A percentile compares a stretch with the other conserved stretches of the same genome.
These are phyloP conservation scores for Pseudorhombus dupliciocellatus DNA, from an alignment of 2,113 vertebrate species.

Conservation along the genomic window DNA sequence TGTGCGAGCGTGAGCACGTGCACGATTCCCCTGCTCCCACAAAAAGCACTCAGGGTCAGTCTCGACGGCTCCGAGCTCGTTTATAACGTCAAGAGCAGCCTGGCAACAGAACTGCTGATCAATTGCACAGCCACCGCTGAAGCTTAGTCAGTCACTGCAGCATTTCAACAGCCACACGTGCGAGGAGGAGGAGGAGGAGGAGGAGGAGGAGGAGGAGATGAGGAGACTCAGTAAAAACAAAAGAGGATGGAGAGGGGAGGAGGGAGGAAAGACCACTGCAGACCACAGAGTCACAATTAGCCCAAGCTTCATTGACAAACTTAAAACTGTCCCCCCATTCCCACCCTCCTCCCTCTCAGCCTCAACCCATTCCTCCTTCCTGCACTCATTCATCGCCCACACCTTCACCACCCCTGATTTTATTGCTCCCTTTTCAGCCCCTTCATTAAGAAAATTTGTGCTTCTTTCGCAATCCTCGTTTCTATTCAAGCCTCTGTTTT, in stretches of 20 bases:
- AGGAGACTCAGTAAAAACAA: not conserved
- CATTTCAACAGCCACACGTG: conserved; percentile 50
- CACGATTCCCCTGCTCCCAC: conserved; percentile 13
- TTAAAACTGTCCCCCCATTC: not conserved
- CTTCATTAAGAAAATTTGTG: conserved; percentile 48
- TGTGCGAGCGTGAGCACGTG: conserved; percentile 1
- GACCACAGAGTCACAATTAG: conserved; percentile 45
- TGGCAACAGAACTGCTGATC: conserved; percentile 76
- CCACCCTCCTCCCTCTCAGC: conserved; percentile 10
- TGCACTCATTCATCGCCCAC: conserved; percentile 35
- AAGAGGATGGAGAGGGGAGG: too few relatives aligned
- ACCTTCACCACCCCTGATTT: conserved; percentile 39
- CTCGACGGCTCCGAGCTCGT: conserved; percentile 54
- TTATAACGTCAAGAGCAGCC: conserved; percentile 62
- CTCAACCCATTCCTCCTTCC: conserved; percentile 39
- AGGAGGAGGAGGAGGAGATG: not conserved
- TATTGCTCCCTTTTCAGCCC: conserved; percentile 46
- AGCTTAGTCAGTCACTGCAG: conserved; percentile 63
- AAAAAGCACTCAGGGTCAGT: conserved; percentile 54
- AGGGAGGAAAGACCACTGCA: conserved; percentile 4
- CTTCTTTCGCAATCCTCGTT: conserved; percentile 30
- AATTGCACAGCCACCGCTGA: conserved; percentile 34
- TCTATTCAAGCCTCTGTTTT: conserved; percentile 14
- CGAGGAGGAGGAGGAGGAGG: conserved; percentile 15
- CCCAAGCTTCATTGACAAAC: conserved; percentile 38